Evolutionary conservation across 2,797 vertebrate species (phyloP), one percentile per base, ranked within the genome.

Genomic region (Malurus leucopterus): DNA sequence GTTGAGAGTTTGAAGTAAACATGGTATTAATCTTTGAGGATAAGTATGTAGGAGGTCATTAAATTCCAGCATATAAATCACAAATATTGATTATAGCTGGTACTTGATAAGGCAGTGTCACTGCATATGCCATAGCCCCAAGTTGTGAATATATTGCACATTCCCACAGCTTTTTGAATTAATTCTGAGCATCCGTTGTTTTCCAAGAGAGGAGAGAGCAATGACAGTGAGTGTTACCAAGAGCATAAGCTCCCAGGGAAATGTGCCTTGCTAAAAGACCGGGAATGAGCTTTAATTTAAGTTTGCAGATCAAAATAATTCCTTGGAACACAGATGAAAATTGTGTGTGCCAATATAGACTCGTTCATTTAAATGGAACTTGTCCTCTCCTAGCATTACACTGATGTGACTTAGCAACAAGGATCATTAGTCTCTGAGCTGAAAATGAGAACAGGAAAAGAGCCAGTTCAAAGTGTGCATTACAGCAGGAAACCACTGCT

Each of bases 351-450:
- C 74, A 51, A 29, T 75, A 44, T 5, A 91, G 83, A 46, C 61
- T 81, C 26, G 19, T 30, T 86, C 6, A 0, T 81, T 88, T 69
- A 58, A 89, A 84, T 61, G 68, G 73, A 84, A 86, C 74, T 81
- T 88, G 53, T 89, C 49, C 76, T 89, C 87, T 88, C 4, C 1
- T 3, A 81, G 71, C 13, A 2, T 61, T 78, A 64, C 73, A 38
- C 63, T 79, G 85, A 79, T 76, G 87, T 61, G 87, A 70, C 83
- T 95, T 89, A 91, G 91, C 87, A 91, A 86, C 73, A 81, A 86
- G 85, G 68, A 85, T 82, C 90, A 79, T 92, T 86, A 93, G 74
- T 36, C 64, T 58, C 36, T 61, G 69, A 93, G 89, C 80, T 86
- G 47, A 87, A 87, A 90, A 89, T 19, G 51, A 81, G 70, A 70